Evolutionary conservation across 2,797 vertebrate genomes (phyloP), one percentile per base, ranked within the genome.

Genomic region (Rallus crepitans): DNA sequence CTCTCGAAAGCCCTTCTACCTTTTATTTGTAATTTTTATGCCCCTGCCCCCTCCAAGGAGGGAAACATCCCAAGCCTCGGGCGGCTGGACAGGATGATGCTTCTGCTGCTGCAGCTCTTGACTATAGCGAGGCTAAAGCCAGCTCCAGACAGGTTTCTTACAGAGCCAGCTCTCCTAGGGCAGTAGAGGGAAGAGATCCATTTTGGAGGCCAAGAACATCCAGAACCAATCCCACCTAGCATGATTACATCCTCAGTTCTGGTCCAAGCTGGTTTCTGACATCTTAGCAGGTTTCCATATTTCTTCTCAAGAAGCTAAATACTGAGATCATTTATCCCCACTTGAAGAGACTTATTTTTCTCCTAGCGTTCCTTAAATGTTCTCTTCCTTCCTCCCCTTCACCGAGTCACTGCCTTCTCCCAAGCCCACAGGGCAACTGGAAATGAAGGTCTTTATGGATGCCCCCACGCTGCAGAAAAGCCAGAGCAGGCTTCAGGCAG

Each of bases 1-100:
- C 78, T 95, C 95, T 96, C 15, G 6, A 93, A 97, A 96, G 92
- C 80, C 75, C 91, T 96, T 96, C 82, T 95, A 92, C 78, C 75
- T 94, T 96, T 93, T 94, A 95, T 93, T 96, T 81, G 19, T 60
- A 87, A 87, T 93, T 86, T 96, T 91, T 90, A 90, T 72, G 81
- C 64, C 89, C 82, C 81, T 93, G 71, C 79, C 35, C 30, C 48
- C 81, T 89, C 73, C 48, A 50, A 31, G 50, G 56, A 78, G 39
- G 83, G 64, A 94, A 96, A 87, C 59, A 88, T 66, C 75, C 35
- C 4, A 3, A 66, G 2, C 9, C 65, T 52, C 61, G 66, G 72
- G 37, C 48, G 45, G 68, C 40, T 3, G 52, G 82, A 81, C 35
- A 87, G 56, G 59, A 87, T 63, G 65, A 66, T 57, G 60, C 68